phyloP scores from a whole-genome alignment of 2,888 invertebrate genomes.

The Corythucha ciliata region DNA sequence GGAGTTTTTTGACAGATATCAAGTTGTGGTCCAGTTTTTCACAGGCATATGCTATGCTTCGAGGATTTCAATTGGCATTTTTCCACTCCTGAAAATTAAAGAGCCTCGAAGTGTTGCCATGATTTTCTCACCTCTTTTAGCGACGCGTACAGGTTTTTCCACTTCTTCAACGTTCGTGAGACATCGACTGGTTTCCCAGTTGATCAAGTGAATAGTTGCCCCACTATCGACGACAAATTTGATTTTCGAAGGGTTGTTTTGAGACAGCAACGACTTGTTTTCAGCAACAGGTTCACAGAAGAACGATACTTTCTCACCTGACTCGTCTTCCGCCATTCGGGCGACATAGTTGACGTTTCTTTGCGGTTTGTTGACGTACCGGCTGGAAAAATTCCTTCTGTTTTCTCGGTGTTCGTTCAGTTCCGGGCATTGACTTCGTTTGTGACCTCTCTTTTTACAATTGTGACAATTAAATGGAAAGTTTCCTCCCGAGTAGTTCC shows the following conservation, averaged over 20 bases:
- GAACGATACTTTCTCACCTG: neutral
- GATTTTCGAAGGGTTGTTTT: too few relatives aligned
- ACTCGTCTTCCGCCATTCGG: neutral
- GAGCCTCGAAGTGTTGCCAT: neutral
- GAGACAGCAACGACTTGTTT: neutral
- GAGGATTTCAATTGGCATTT: neutral
- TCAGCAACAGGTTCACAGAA: neutral
- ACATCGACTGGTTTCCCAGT: neutral
- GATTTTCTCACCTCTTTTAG: conserved; percentile 6
- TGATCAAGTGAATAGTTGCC: neutral
- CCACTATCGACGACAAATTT: conserved; percentile 2
- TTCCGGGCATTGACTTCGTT: too few relatives aligned
- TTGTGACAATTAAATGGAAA: too few relatives aligned
- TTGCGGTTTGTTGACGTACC: too few relatives aligned
- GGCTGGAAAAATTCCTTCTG: too few relatives aligned
- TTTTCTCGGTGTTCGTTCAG: too few relatives aligned
- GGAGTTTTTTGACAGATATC: neutral
- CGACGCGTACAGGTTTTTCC: neutral
- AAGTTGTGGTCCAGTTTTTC: neutral
- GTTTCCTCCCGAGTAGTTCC: too few relatives aligned
- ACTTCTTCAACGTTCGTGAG: conserved; percentile 1
- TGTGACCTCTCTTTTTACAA: too few relatives aligned
- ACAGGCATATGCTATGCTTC: too few relatives aligned
- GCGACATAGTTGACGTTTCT: too few relatives aligned
- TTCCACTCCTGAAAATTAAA: neutral